These are phyloP conservation scores for Cetoscarus ocellatus DNA, from an alignment of 2,797 vertebrate species.

Conservation along the genomic window DNA sequence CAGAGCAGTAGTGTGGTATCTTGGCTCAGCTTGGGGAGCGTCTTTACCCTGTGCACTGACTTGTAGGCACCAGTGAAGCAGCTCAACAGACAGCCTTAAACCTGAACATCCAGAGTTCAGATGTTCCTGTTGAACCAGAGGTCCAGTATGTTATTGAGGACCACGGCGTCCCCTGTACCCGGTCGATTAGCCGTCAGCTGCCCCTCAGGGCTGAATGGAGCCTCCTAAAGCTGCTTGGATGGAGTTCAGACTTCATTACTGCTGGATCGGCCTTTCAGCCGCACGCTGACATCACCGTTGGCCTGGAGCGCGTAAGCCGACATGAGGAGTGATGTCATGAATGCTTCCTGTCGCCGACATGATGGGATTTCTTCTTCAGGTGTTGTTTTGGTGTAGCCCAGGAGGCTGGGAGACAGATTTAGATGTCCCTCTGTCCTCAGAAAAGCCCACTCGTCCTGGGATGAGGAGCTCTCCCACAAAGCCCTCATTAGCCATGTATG, in stretches of 20 bases:
- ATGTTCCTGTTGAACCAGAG: too few relatives aligned
- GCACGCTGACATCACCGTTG: slow-evolving; percentile 51
- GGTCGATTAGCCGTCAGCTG: neutral
- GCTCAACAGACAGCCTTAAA: too few relatives aligned
- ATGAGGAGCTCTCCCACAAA: slow-evolving; percentile 30
- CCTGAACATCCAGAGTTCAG: too few relatives aligned
- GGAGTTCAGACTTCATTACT: neutral
- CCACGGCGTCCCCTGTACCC: too few relatives aligned
- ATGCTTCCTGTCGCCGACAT: slow-evolving; percentile 35
- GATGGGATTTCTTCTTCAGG: slow-evolving; percentile 50
- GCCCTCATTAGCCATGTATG: slow-evolving; percentile 64
- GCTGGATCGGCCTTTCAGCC: neutral
- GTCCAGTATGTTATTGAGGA: too few relatives aligned
- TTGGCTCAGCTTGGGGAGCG: too few relatives aligned
- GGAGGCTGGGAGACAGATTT: slow-evolving; percentile 48
- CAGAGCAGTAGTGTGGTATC: too few relatives aligned
- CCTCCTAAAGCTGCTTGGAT: neutral
- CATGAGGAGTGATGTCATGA: slow-evolving; percentile 59
- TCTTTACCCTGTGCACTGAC: too few relatives aligned
- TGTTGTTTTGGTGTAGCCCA: slow-evolving; percentile 49
- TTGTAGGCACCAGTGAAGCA: too few relatives aligned
- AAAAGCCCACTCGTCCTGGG: too few relatives aligned
- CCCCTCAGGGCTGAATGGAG: neutral
- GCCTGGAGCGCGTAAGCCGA: slow-evolving; percentile 24
- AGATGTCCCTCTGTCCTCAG: slow-evolving; percentile 41